A percentile compares a stretch with the other conserved stretches of the same genome.
Conservation (phyloP, 2,797 vertebrate genomes). For the Phrynocephalus forsythii region DNA sequence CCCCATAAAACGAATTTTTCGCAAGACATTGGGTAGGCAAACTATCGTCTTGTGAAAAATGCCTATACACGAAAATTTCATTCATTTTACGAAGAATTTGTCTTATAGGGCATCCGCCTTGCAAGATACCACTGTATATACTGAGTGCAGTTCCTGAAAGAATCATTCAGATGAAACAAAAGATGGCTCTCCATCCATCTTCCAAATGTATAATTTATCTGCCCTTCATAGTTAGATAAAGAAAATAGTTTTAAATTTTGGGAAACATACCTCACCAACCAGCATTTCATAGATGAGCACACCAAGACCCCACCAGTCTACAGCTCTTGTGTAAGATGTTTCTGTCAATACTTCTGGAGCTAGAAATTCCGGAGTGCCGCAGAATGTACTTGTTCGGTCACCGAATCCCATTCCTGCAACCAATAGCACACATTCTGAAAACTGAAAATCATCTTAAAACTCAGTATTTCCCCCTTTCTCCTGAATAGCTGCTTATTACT, state of each 20-base stretch:
- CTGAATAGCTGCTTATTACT: too few relatives aligned
- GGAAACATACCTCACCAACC: constrained; percentile 92
- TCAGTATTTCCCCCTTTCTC: too few relatives aligned
- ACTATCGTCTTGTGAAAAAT: too few relatives aligned
- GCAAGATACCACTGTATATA: too few relatives aligned
- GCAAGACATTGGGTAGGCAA: too few relatives aligned
- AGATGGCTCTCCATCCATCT: neutral
- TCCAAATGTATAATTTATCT: neutral
- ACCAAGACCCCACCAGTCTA: constrained; percentile 99
- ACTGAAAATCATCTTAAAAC: constrained; percentile 3
- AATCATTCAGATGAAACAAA: neutral
- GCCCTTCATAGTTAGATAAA: neutral
- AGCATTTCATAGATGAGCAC: constrained; percentile 99
- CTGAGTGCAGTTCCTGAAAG: neutral
- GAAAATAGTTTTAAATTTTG: neutral
- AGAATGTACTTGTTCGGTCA: constrained; percentile 98
- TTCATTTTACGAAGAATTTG: too few relatives aligned
- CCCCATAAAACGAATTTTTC: too few relatives aligned
- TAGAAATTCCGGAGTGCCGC: constrained; percentile 97
- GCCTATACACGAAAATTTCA: too few relatives aligned
- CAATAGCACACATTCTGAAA: constrained; percentile 55
- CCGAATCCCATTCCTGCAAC: constrained; percentile 96
- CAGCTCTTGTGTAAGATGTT: constrained; percentile 96
- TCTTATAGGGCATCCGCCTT: too few relatives aligned
- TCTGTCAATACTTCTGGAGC: constrained; percentile 98